Base-by-base conservation (phyloP, 2,888 invertebrate genomes). In the Mesorhabditis sp. region DNA sequence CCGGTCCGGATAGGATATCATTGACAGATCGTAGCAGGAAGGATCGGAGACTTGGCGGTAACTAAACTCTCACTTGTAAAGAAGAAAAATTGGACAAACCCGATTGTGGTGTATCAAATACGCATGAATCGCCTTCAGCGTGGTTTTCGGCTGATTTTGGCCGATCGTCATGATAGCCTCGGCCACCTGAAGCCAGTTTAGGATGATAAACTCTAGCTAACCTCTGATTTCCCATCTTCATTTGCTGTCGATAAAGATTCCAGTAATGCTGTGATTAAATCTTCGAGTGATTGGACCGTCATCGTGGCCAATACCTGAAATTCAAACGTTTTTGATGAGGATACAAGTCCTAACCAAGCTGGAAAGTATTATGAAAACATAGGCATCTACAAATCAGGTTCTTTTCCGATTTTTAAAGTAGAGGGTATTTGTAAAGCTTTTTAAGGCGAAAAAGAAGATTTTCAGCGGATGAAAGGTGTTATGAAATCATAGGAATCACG, bases 121-220 rank as follows among this genome's bases (percentile, higher is more conserved):
- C n/a, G 83, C 79, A 70, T 86, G 85, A n/a, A 80, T 77, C 0
- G 84, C 78, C 4, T 71, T 78, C 10, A 86, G 77, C 10, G 85
- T 71, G 13, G 83, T 71, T 13, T 76, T 73, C 10, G 84, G 82
- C 70, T 83, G 80, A 69, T 79, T 81, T 4, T 69, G 62, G n/a
- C 86, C 85, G 10, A 86, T 75, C 0, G 77, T 73, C 44, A 73
- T 70, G 62, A 86, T 71, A 3, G 83, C 80, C 28, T 80, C 81
- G 5, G 76, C 70, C 4, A 86, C 74, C 75, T 74, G n/a, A 10
- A 70, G n/a, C 10, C 58, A 50, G n/a, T 50, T 50, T n/a, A n/a
- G 41, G 5, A 61, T 43, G 7, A 13, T 13, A 50, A n/a, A 50
- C 58, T 50, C n/a, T 13, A 62, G 7, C 41, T n/a, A 15, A 7